phyloP scores from a whole-genome alignment of 2,888 invertebrate species.

The Lepidocyrtoides sp. region DNA sequence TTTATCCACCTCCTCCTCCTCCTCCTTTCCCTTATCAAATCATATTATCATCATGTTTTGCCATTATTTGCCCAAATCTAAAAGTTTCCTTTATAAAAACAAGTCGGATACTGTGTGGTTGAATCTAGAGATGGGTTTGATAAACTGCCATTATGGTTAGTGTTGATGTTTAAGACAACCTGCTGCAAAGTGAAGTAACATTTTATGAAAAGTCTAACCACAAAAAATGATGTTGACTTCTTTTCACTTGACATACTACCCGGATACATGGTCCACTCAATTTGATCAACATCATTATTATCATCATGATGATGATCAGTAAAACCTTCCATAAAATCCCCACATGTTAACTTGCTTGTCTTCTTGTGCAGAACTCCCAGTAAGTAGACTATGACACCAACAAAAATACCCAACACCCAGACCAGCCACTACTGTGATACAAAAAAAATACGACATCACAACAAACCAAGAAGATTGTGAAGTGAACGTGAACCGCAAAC shows the following conservation, averaged over 20 bases:
- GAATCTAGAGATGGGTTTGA: too few species aligned
- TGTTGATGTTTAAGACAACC: too few species aligned
- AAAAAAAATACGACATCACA: too few species aligned
- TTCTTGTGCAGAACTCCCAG: constrained; percentile 11
- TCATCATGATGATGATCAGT: too few species aligned
- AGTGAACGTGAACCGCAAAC: too few species aligned
- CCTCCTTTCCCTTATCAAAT: neutral
- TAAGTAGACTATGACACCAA: constrained; percentile 58
- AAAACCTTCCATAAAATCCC: neutral
- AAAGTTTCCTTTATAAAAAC: neutral
- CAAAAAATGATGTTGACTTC: too few species aligned
- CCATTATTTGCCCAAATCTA: neutral
- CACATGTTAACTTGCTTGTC: constrained; percentile 14
- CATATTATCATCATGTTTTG: neutral
- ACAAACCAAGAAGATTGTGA: too few species aligned
- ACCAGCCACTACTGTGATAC: too few species aligned
- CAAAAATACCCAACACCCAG: constrained; percentile 57
- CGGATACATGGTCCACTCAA: constrained; percentile 27
- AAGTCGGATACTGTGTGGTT: neutral
- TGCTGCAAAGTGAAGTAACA: too few species aligned
- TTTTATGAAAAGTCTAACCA: too few species aligned
- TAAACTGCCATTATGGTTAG: too few species aligned
- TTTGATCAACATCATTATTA: neutral
- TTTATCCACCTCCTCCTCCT: neutral
- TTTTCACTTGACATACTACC: neutral